A percentile compares a stretch with the other conserved stretches of the same genome.
phyloP scores from a whole-genome alignment of 2,888 invertebrate species.

The Anodontia alba region DNA sequence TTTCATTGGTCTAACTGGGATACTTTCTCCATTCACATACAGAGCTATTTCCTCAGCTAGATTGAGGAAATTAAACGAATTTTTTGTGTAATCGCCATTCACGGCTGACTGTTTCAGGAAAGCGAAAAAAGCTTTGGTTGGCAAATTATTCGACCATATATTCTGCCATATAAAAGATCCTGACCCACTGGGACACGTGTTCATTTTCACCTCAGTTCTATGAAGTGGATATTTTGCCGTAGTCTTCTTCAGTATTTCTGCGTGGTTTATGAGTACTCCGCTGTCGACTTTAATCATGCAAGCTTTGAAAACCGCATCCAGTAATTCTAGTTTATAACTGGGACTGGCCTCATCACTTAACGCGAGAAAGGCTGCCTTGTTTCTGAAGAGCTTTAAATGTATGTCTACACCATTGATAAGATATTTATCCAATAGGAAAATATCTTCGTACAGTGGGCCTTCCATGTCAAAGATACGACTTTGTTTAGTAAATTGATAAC shows the following conservation, averaged over 20 bases:
- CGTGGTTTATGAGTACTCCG: conserved; percentile 34
- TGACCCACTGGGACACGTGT: conserved; percentile 18
- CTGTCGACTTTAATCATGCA: conserved; percentile 34
- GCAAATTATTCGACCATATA: conserved; percentile 29
- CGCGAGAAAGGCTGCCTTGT: conserved; percentile 11
- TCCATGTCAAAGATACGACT: conserved; percentile 32
- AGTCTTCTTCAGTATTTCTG: conserved; percentile 16
- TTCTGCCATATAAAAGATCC: conserved; percentile 34
- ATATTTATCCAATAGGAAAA: conserved; percentile 32
- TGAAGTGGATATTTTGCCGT: conserved; percentile 30
- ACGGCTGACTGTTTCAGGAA: conserved; percentile 23
- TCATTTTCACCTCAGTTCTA: conserved; percentile 32
- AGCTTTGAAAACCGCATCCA: conserved; percentile 36
- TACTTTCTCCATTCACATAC: neutral
- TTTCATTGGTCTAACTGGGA: conserved; percentile 23
- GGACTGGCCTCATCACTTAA: conserved; percentile 23
- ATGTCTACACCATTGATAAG: conserved; percentile 36
- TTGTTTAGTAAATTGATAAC: conserved; percentile 23
- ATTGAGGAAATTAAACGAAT: conserved; percentile 35
- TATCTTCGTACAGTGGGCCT: conserved; percentile 38
- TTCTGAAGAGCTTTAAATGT: conserved; percentile 35
- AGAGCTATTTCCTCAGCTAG: conserved; percentile 16
- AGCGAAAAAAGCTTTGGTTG: conserved; percentile 22
- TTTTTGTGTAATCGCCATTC: conserved; percentile 30
- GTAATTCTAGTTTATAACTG: conserved; percentile 26